phyloP scores from a whole-genome alignment of 2,113 vertebrate genomes.

The human region DNA sequence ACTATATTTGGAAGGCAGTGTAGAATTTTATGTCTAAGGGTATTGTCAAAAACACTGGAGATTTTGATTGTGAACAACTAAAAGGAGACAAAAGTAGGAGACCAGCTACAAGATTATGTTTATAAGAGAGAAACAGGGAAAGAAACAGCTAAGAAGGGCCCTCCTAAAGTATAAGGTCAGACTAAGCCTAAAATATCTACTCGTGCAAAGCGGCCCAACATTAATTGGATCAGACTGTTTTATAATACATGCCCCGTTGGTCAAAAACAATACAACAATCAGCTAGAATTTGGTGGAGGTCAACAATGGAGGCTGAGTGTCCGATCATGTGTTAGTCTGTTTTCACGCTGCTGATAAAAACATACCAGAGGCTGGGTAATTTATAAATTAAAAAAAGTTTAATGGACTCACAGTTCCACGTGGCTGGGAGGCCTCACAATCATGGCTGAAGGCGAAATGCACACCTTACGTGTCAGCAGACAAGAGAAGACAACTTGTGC shows the following conservation, averaged over 20 bases:
- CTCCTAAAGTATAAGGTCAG: neutral
- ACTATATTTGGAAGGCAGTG: neutral
- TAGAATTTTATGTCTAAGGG: neutral
- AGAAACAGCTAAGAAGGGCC: neutral
- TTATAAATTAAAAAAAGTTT: too few species aligned
- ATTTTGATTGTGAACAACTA: neutral
- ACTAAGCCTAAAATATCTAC: neutral
- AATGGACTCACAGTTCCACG: too few species aligned
- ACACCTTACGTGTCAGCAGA: too few species aligned
- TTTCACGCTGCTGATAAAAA: too few species aligned
- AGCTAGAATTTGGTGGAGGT: neutral
- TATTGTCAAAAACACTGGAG: neutral
- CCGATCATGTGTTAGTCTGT: too few species aligned
- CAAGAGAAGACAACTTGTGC: too few species aligned
- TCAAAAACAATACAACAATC: neutral
- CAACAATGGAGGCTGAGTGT: neutral
- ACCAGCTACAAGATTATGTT: neutral
- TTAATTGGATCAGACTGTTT: neutral
- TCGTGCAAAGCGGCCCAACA: neutral
- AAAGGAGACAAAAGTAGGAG: neutral
- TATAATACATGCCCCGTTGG: neutral
- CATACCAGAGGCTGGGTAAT: too few species aligned
- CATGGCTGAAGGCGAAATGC: too few species aligned
- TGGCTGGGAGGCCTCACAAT: too few species aligned
- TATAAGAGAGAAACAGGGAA: neutral